phyloP scores from a whole-genome alignment of 2,888 invertebrate genomes.

The Lordiphosa andalusiaca region DNA sequence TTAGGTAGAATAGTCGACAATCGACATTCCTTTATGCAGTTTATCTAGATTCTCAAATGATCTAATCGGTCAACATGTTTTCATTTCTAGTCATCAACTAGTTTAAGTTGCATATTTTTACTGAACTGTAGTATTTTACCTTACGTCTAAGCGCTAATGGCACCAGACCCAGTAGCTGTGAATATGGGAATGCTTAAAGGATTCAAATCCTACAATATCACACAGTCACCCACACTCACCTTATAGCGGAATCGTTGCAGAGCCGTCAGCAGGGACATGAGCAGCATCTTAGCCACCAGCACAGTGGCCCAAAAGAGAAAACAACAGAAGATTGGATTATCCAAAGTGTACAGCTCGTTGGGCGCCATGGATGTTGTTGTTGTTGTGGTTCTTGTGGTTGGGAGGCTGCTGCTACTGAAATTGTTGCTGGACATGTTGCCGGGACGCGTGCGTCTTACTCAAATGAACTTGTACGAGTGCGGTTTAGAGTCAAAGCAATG shows the following conservation, averaged over 20 bases:
- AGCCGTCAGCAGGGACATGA: slow-evolving; percentile 80
- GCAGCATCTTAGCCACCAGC: slow-evolving; percentile 80
- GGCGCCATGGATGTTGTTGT: slow-evolving; percentile 4
- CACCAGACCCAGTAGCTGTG: slow-evolving; percentile 65
- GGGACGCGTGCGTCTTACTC: slow-evolving; percentile 15
- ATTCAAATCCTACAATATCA: slow-evolving; percentile 1
- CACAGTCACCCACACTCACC: slow-evolving; percentile 58
- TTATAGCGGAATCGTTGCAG: slow-evolving; percentile 78
- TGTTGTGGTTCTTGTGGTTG: slow-evolving; percentile 1
- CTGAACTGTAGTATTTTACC: slow-evolving; percentile 43
- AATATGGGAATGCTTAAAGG: slow-evolving; percentile 23
- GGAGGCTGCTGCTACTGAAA: background rate
- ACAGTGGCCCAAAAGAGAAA: slow-evolving; percentile 80
- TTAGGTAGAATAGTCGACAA: no score
- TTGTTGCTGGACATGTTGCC: slow-evolving; percentile 16
- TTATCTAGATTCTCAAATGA: no score
- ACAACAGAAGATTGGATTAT: slow-evolving; percentile 79
- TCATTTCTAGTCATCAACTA: no score
- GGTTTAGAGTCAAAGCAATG: no score
- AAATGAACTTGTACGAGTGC: slow-evolving; percentile 21
- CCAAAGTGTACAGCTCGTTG: slow-evolving; percentile 62
- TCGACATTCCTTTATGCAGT: background rate
- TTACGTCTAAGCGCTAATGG: slow-evolving; percentile 60
- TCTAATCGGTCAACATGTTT: no score
- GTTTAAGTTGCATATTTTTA: background rate